Base-by-base conservation (phyloP, 1,140 invertebrate species). In the Microplitis demolitor region DNA sequence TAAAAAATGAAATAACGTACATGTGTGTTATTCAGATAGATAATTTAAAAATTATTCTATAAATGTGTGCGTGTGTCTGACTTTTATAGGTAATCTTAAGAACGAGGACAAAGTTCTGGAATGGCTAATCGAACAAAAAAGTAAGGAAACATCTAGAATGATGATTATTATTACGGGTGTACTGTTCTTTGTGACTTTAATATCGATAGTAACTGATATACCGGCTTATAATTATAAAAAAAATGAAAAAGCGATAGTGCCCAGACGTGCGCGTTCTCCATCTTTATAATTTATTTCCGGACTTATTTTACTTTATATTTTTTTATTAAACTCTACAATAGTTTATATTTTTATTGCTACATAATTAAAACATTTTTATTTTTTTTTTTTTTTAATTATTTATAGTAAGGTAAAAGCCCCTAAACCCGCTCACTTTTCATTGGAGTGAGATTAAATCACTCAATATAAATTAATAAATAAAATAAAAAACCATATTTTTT, bases 91-190 rank as follows among this genome's bases (percentile, higher is more conserved):
- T 90, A 94, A 97, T 91, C 93, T 97, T 89, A 95, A 93, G 89
- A 94, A 97, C 84, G 96, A 97, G 91, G 93, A 96, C 87, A 94
- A 94, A 90, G 96, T 97, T 89, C 92, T 97, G 89, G 93, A 95
- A 90, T 97, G 95, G 95, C 93, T 96, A 89, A 90, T 96, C 90
- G 93, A 96, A 90, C 94, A 96, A 90, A 95, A 96, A 92, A 95
- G 94, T 95, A 95, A 95, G 94, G 80, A 85, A 84, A 86, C 85
- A 85, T 84, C 79, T 85, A 85, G 83, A 83, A 85, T 87, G 84
- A 87, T 87, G 86, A 87, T 87, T 83, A 86, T 87, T 82, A 87
- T 85, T 78, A 87, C 83, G 83, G 85, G 85, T 83, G 85, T 87
- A 86, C 80, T 87, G 80, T 87, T 87, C 82, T 84, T 87, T 87